Base-by-base conservation (phyloP, 2,797 vertebrate genomes). In the Ctenopoma multispine region DNA sequence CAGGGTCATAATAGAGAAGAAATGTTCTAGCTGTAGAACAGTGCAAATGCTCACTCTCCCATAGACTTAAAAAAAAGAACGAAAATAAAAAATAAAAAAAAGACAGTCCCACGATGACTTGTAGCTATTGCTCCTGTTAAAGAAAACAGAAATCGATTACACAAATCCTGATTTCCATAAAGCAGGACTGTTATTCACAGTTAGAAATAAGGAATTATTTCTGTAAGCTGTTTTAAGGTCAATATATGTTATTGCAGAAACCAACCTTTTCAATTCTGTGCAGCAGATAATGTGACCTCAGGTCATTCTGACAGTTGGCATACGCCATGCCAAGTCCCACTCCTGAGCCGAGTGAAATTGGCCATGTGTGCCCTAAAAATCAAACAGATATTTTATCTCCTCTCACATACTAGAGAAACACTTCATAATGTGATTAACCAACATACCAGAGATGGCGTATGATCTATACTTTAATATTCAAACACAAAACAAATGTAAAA, bases 231-330 rank as follows among this genome's bases (percentile, higher is more conserved):
- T 24, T 55, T 34, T 17, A 29, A 3, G 1, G 4, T 21, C 6
- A 14, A n/a, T 1, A 17, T 36, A 14, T 51, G 27, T 56, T 51
- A 17, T 31, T 44, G n/a, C 12, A 38, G 36, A 43, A 17, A 91
- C 92, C 50, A 86, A 99, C 97, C 93, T 98, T 97, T 82, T 95
- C 92, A 58, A 91, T 94, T 83, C 94, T 96, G 60, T 96, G 96
- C 68, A 95, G 92, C 71, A 97, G 86, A 89, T 98, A 99, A 0
- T 95, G 97, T 80, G 96, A 91, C 87, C 95, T 96, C 84, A 99
- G 94, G 90, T 99, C 96, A 24, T 96, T 96, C 79, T 99, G 97
- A 92, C 97, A 99, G 92, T 99, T 99, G 83, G 97, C 96, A 62
- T 96, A 98, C 5, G 97, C 97, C 97, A 99, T 99, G 76, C 98